These are phyloP conservation scores for Syngnathus scovelli DNA, from an alignment of 2,113 vertebrate species.

Conservation along the genomic window DNA sequence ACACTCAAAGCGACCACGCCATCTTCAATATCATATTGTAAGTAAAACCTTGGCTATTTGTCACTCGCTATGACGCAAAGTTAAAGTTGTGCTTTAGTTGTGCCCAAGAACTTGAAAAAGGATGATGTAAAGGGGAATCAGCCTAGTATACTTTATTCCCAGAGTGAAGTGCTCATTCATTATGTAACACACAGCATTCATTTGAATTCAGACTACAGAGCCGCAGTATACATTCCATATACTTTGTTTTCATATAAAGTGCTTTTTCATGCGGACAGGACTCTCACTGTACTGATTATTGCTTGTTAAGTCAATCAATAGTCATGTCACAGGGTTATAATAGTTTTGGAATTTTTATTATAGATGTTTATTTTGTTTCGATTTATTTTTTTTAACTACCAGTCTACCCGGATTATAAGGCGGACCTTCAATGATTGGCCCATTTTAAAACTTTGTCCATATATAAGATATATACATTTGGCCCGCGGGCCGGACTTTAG, in stretches of 20 bases:
- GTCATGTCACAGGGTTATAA: too few relatives aligned
- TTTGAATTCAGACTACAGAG: constrained; percentile 73
- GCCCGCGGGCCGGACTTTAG: too few relatives aligned
- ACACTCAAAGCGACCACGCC: constrained; percentile 29
- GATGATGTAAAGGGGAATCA: constrained; percentile 67
- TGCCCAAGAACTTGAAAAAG: constrained; percentile 68
- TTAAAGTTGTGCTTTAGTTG: neutral
- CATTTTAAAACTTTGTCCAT: too few relatives aligned
- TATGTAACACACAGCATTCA: constrained; percentile 70
- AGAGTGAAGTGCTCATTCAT: constrained; percentile 73
- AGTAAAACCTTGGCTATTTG: neutral
- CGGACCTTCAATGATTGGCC: too few relatives aligned
- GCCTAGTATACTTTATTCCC: constrained; percentile 71
- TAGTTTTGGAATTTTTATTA: too few relatives aligned
- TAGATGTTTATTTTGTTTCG: too few relatives aligned
- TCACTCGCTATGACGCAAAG: neutral
- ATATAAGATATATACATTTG: too few relatives aligned
- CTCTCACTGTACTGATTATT: too few relatives aligned
- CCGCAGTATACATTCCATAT: constrained; percentile 53
- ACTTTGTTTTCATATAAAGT: constrained; percentile 38
- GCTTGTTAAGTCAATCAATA: too few relatives aligned
- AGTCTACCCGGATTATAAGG: too few relatives aligned
- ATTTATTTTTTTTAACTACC: too few relatives aligned
- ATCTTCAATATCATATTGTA: constrained; percentile 13
- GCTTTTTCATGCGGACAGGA: neutral